Conservation (phyloP, 2,888 invertebrate genomes). For the Lycia hirtaria region DNA sequence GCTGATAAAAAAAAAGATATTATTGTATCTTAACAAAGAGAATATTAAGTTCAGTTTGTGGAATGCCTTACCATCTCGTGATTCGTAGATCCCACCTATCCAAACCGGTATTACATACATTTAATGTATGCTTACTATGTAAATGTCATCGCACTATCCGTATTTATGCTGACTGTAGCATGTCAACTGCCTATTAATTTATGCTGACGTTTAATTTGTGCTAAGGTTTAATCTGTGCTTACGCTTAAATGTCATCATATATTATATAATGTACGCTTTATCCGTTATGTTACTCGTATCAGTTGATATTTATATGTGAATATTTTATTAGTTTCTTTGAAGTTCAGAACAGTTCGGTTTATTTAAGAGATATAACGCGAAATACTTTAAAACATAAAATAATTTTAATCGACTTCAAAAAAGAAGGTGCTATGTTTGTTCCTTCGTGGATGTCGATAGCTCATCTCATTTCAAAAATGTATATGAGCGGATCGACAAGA, state of each 20-base stretch:
- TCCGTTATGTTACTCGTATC: slow-evolving; percentile 8
- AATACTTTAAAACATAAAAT: too few relatives aligned
- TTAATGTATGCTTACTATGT: slow-evolving; percentile 26
- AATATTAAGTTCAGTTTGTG: background rate
- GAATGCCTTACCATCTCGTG: background rate
- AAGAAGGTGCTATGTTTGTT: too few relatives aligned
- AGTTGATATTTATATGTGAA: slow-evolving; percentile 15
- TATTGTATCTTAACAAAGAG: background rate
- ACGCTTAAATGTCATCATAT: slow-evolving; percentile 18
- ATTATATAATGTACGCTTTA: slow-evolving; percentile 15
- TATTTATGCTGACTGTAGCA: slow-evolving; percentile 27
- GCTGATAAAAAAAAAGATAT: too few relatives aligned
- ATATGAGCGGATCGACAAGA: too few relatives aligned
- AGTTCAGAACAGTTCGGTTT: background rate
- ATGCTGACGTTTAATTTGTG: slow-evolving; percentile 25
- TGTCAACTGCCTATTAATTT: slow-evolving; percentile 29
- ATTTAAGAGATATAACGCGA: background rate
- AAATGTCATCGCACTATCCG: slow-evolving; percentile 21
- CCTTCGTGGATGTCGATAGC: too few relatives aligned
- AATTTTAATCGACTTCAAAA: too few relatives aligned
- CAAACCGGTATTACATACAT: slow-evolving; percentile 24
- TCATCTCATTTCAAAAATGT: too few relatives aligned
- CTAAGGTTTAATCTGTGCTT: slow-evolving; percentile 25
- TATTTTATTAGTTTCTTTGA: background rate
- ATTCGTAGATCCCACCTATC: slow-evolving; percentile 1